Conservation (phyloP, 2,797 vertebrate species). For the Pipistrellus kuhlii region DNA sequence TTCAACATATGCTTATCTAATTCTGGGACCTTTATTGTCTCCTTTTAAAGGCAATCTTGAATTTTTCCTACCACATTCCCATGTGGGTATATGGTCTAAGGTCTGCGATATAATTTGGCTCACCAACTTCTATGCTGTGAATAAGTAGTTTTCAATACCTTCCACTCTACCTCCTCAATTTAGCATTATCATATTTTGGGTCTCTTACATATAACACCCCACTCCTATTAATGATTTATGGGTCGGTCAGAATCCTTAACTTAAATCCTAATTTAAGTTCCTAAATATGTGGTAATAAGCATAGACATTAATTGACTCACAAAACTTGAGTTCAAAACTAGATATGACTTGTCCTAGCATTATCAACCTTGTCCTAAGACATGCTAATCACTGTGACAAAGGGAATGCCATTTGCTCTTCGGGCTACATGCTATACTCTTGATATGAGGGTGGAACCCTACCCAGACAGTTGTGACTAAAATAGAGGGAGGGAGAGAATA, state of each 20-base stretch:
- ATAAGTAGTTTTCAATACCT: not conserved
- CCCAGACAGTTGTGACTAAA: not conserved
- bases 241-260: not conserved
- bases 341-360: not conserved
- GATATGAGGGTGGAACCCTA: not conserved
- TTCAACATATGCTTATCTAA: not conserved
- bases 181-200: not conserved
- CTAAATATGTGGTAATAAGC: not conserved
- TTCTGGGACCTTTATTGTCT: not conserved
- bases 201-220: not conserved
- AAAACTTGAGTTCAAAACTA: not conserved
- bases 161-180: not conserved
- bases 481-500: not conserved
- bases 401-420: not conserved
- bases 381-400: not conserved
- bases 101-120: not conserved
- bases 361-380: not conserved
- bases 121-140: not conserved
- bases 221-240: not conserved
- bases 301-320: not conserved
- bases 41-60: not conserved
- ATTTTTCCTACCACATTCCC: not conserved
- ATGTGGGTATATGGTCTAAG: not conserved
- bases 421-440: not conserved
- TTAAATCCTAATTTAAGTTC: not conserved